Percentiles rank a stretch among this genome's conserved stretches.
These are phyloP conservation scores for Capreolus pygargus DNA, from an alignment of 2,113 vertebrate species.

Conservation along the genomic window DNA sequence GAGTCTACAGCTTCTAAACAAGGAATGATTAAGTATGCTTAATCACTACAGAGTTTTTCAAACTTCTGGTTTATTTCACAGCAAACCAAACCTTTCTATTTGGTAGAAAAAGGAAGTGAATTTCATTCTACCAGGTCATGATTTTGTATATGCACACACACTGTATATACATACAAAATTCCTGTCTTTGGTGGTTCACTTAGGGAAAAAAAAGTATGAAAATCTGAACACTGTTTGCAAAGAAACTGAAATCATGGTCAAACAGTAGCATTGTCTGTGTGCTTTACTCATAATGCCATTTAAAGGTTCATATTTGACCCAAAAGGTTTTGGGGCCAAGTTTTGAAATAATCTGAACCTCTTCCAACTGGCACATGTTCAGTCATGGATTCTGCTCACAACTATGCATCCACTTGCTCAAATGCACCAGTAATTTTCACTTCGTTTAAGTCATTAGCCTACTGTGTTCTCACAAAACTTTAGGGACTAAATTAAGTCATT, in stretches of 20 bases:
- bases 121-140: conserved; percentile 43
- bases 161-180: conserved; percentile 58
- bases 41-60: conserved; percentile 36
- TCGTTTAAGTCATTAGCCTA: neutral
- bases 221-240: conserved; percentile 55
- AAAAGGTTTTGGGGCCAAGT: neutral
- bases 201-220: conserved; percentile 46
- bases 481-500: conserved; percentile 67
- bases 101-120: conserved; percentile 56
- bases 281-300: conserved; percentile 50
- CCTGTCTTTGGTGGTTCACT: conserved; percentile 80
- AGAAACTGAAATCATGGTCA: conserved; percentile 46
- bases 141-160: conserved; percentile 62
- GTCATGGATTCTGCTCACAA: neutral
- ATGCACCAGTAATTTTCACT: conserved; percentile 36
- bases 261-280: conserved; percentile 23
- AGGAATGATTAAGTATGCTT: conserved; percentile 58
- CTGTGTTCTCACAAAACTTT: conserved; percentile 66
- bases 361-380: neutral
- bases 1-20: conserved; percentile 44
- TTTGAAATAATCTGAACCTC: conserved; percentile 23
- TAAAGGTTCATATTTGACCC: conserved; percentile 55
- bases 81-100: conserved; percentile 60
- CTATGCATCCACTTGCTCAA: conserved; percentile 33
- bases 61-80: conserved; percentile 52